Conservation (phyloP, 1,140 invertebrate genomes). For the Pectinophora gossypiella region DNA sequence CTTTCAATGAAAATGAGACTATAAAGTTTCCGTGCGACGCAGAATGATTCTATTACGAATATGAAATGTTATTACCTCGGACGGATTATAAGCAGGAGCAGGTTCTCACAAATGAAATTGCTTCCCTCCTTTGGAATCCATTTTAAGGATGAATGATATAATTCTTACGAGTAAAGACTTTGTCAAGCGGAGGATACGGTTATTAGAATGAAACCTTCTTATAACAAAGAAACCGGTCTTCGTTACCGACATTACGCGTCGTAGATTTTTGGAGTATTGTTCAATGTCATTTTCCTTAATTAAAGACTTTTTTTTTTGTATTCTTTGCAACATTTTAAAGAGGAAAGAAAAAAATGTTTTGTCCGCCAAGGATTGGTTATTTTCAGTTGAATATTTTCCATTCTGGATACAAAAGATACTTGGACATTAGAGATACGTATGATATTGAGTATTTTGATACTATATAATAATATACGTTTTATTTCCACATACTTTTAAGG, state of each 20-base stretch:
- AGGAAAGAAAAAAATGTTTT: too few species aligned
- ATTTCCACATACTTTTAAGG: too few species aligned
- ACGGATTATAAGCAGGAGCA: conserved; percentile 74
- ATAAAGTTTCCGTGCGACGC: conserved; percentile 71
- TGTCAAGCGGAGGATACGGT: conserved; percentile 53
- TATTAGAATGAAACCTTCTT: conserved; percentile 11
- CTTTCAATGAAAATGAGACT: conserved; percentile 73
- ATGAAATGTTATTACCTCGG: conserved; percentile 74
- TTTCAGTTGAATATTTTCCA: too few species aligned
- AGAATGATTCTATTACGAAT: conserved; percentile 74
- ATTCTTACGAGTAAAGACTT: conserved; percentile 69
- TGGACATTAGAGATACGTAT: too few species aligned
- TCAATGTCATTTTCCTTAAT: conserved; percentile 14
- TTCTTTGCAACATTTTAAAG: conserved; percentile 1
- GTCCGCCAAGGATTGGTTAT: not conserved
- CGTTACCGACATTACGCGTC: conserved; percentile 2
- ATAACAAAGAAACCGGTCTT: conserved; percentile 2
- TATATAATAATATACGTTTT: too few species aligned
- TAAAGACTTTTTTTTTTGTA: conserved; percentile 29
- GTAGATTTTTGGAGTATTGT: not conserved
- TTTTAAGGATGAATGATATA: conserved; percentile 73
- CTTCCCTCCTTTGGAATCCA: conserved; percentile 72
- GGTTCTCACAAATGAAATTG: conserved; percentile 75
- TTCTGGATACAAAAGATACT: too few species aligned
- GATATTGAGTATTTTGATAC: too few species aligned